These are phyloP conservation scores for Dromaius novaehollandiae DNA, from an alignment of 2,113 vertebrate genomes.

Conservation along the genomic window DNA sequence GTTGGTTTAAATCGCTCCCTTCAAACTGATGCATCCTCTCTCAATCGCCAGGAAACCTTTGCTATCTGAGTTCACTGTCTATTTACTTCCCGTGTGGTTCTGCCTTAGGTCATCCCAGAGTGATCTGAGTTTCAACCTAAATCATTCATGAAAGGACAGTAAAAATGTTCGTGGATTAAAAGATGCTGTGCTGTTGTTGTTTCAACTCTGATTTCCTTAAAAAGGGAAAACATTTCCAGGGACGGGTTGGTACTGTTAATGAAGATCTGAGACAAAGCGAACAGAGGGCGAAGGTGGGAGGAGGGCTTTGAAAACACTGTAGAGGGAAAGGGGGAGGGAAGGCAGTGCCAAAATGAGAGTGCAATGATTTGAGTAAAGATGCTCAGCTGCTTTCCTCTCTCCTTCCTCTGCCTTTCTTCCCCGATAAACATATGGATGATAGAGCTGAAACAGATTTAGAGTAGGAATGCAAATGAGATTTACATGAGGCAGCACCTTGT, in stretches of 20 bases:
- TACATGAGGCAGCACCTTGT: conserved; percentile 10
- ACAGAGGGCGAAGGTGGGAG: not conserved
- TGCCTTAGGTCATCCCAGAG: not conserved
- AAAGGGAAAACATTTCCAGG: not conserved
- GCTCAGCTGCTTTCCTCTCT: not conserved
- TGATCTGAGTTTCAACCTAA: not conserved
- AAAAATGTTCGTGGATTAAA: not conserved
- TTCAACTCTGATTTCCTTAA: conserved; percentile 1
- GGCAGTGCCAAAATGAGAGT: not conserved
- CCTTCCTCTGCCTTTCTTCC: conserved; percentile 3
- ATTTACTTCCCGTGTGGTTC: not conserved
- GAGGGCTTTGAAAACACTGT: conserved; percentile 6
- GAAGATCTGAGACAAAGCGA: conserved; percentile 12
- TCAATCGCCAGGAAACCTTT: not conserved
- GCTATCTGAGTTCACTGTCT: not conserved
- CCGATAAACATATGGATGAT: not conserved
- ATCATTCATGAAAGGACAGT: conserved; percentile 7
- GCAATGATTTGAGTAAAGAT: not conserved
- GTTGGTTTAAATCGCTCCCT: not conserved
- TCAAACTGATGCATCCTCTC: not conserved
- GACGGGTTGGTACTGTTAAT: conserved; percentile 20
- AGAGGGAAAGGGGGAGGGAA: too few relatives aligned
- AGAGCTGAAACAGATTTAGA: conserved; percentile 46
- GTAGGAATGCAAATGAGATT: conserved; percentile 51
- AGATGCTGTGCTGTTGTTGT: not conserved